Conservation (phyloP, 1,140 invertebrate species). For the Aplysia californica region DNA sequence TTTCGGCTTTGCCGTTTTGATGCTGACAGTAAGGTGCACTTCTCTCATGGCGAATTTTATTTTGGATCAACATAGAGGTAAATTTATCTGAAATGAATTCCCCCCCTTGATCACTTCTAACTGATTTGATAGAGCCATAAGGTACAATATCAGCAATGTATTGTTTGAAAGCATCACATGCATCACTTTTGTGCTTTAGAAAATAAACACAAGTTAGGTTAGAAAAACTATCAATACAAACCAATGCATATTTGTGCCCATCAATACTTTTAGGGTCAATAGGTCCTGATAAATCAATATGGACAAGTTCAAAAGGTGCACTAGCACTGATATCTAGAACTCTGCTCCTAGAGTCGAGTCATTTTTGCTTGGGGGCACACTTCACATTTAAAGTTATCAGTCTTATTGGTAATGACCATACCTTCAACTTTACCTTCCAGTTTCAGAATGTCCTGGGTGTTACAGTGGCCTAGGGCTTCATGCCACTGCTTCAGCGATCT, state of each 20-base stretch:
- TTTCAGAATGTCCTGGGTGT: not conserved
- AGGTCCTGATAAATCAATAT: not conserved
- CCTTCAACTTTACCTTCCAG: not conserved
- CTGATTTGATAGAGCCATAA: not conserved
- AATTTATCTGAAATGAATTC: not conserved
- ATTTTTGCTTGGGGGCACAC: not conserved
- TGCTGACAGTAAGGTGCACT: too few relatives aligned
- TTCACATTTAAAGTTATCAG: not conserved
- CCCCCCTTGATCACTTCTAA: not conserved
- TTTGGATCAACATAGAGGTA: not conserved
- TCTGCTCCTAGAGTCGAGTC: not conserved
- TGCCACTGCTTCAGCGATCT: not conserved
- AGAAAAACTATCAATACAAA: not conserved
- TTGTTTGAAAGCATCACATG: not conserved
- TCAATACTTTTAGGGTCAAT: not conserved
- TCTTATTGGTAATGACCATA: not conserved
- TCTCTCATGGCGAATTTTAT: not conserved
- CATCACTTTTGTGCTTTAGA: not conserved
- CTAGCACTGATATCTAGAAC: not conserved
- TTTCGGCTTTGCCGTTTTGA: not conserved
- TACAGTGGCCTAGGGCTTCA: not conserved
- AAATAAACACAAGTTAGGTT: not conserved
- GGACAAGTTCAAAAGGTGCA: not conserved
- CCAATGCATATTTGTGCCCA: not conserved
- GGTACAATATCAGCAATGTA: not conserved